Evolutionary conservation across 2,113 vertebrate genomes (phyloP).

Genomic region (Cottus gobio): DNA sequence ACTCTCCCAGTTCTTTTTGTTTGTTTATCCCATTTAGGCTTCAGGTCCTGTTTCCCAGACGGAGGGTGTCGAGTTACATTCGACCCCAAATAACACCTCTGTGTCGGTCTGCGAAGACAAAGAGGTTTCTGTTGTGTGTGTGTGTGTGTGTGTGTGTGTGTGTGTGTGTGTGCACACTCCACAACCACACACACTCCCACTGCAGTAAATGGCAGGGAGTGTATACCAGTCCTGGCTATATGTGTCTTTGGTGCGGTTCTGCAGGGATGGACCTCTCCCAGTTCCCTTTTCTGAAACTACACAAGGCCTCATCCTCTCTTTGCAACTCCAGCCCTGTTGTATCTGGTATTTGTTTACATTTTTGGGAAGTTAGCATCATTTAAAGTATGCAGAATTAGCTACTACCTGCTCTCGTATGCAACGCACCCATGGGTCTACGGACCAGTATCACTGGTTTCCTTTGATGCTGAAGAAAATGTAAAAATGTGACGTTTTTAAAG

Average conservation of each 20-base stretch:
- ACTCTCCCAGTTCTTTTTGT: constrained; percentile 22
- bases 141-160: constrained; percentile 10
- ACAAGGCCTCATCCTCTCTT: constrained; percentile 1
- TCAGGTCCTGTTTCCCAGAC: constrained; percentile 46
- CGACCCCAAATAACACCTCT: constrained; percentile 56
- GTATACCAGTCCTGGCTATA: constrained; percentile 10
- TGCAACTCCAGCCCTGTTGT: not conserved
- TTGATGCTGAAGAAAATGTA: not conserved
- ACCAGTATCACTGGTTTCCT: not conserved
- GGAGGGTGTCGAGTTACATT: constrained; percentile 62
- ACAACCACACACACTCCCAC: constrained; percentile 15
- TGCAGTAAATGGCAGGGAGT: constrained; percentile 52
- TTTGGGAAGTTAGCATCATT: not conserved
- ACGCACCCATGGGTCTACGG: no score
- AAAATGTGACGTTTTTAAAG: not conserved
- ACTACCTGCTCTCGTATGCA: not conserved
- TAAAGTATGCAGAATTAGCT: not conserved
- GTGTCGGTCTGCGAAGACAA: constrained; percentile 61
- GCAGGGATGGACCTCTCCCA: constrained; percentile 34
- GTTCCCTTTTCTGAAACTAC: constrained; percentile 34
- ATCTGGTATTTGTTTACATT: not conserved
- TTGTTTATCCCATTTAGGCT: not conserved
- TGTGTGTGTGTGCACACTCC: constrained; percentile 39
- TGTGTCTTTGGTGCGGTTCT: constrained; percentile 39
- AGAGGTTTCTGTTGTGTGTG: constrained; percentile 60